Base-by-base conservation (phyloP, 2,888 invertebrate species). In the Linnaemya tessellans region DNA sequence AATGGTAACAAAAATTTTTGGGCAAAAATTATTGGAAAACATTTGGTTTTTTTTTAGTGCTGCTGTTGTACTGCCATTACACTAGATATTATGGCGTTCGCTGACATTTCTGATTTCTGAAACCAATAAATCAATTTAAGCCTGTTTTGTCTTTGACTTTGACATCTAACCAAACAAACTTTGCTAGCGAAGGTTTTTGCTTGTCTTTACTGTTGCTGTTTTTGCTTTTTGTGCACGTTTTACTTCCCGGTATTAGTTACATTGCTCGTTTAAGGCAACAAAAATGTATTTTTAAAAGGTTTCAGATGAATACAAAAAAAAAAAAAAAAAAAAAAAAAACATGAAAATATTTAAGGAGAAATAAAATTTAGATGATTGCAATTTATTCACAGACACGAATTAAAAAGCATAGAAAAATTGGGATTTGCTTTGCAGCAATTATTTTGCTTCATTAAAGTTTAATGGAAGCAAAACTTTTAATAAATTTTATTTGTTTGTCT, bases 101-200 rank as follows among this genome's bases (percentile, higher is more conserved):
- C 65, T 51, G 41, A 25, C 65, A 51, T 22, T 77, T 77, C 74
- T 30, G 8, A 10, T 82, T 51, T 64, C 15, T 79, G 56, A 54
- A 75, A 85, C 79, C 79, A 80, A 85, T 85, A 85, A 79, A 82
- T 85, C 82, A 82, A 85, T 82, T 79, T 82, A 82, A 85, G 81
- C 85, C 65, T 30, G 71, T 82, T 75, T 85, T 82, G 82, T 67
- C 85, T 80, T 85, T 85, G 85, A 82, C 85, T 85, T 85, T 85
- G 85, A 85, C 85, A 85, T 82, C 46, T 71, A 71, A 65, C 65
- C 38, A 67, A 71, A 65, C 65, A 60, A 83, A 62, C 54, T 77
- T 70, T 20, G 49, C 35, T 54, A 80, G 74, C 80, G 82, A 85
- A 85, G 81, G 85, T 71, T 79, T 85, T 68, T 84, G 41, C 3